Evolutionary conservation across 2,113 vertebrate species (phyloP), one percentile per base, ranked within the genome.

Genomic region (Dipodomys stephensi): DNA sequence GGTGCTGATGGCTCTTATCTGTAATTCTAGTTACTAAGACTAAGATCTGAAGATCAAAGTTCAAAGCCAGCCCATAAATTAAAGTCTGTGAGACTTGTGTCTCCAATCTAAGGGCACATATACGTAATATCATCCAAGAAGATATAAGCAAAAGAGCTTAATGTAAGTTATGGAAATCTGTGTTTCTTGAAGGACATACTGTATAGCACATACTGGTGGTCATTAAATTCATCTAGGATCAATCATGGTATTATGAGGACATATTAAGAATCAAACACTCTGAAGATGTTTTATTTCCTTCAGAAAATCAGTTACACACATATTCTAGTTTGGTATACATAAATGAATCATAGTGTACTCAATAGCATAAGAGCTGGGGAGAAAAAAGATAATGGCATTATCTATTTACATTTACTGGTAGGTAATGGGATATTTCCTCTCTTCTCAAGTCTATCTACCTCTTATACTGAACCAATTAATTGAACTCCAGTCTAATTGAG

Each of bases 231-330:
- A 74, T 62, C 20, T 62, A 18, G 60, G 28, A 67, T 32, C 74
- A 64, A 92, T 87, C 19, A 64, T 57, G n/a, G 74, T 49, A 77
- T 83, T 92, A 83, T 53, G 25, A 39, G 67, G 60, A 83, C 8
- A 68, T 87, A 23, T 87, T 77, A 90, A 64, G 35, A 83, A 44
- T 76, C 25, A 71, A 32, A 89, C 92, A 80, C 65, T 64, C 25
- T 72, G 1, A 91, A 83, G 27, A 83, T 60, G 6, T 79, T 92
- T 92, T 25, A 46, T 71, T 94, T 92, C 44, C 20, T 90, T 93
- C 9, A 46, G 20, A 91, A 80, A 9, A 23, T 85, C 46, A 72
- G 10, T 28, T 74, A 13, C 30, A 74, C 6, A 91, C 30, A 83
- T 68, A 74, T 69, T 88, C 71, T 89, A 49, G 30, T 83, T 23